Conservation (phyloP, 1,140 invertebrate species). For the Phocides pigmalion region DNA sequence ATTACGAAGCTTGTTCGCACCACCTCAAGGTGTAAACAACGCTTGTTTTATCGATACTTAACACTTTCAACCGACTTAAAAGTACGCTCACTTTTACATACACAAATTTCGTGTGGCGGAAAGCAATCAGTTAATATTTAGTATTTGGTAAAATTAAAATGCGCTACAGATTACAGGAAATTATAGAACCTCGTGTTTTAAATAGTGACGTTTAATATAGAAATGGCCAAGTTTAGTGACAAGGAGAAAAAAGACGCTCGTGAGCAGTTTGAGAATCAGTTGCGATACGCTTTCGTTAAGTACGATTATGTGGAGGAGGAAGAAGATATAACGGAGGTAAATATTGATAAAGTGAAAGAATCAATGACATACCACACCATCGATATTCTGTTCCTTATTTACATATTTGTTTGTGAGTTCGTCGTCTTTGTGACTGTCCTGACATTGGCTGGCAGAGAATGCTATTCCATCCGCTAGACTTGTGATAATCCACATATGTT, state of each 20-base stretch:
- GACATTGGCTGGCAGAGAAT: too few relatives aligned
- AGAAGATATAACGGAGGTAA: conserved; percentile 69
- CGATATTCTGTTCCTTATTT: too few relatives aligned
- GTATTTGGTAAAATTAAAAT: too few relatives aligned
- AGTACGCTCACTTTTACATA: conserved; percentile 8
- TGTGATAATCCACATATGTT: too few relatives aligned
- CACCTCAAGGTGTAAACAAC: conserved; percentile 33
- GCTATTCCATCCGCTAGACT: too few relatives aligned
- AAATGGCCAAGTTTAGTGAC: conserved; percentile 51
- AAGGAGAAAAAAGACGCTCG: conserved; percentile 62
- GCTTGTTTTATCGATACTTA: conserved; percentile 73
- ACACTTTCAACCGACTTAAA: conserved; percentile 51
- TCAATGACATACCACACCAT: too few relatives aligned
- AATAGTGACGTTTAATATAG: neutral
- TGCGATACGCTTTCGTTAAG: conserved; percentile 65
- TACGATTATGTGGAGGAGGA: conserved; percentile 65
- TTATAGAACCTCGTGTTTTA: neutral
- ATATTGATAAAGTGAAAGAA: neutral
- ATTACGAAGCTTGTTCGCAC: neutral
- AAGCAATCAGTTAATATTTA: neutral
- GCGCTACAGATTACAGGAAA: too few relatives aligned
- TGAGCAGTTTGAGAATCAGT: conserved; percentile 70
- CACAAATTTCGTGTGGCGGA: neutral
- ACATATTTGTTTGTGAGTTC: too few relatives aligned
- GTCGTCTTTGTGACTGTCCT: too few relatives aligned